A percentile compares a stretch with the other conserved stretches of the same genome.
Conservation (phyloP, 2,113 vertebrate genomes). For the Grantiella picta region DNA sequence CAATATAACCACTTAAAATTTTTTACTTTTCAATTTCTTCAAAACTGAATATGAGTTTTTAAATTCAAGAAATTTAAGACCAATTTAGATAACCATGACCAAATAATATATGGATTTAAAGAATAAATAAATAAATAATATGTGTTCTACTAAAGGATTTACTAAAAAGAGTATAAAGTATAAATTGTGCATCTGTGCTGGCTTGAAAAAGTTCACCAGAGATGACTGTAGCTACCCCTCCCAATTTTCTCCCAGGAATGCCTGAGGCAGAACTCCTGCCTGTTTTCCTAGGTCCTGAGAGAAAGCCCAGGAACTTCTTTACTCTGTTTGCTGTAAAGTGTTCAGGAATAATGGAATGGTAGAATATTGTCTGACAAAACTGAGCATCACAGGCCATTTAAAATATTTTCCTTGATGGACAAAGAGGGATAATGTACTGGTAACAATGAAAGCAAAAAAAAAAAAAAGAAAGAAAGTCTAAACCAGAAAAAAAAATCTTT, state of each 20-base stretch:
- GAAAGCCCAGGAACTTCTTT: not conserved
- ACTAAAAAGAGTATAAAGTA: not conserved
- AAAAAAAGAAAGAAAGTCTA: not conserved
- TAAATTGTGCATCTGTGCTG: conserved; percentile 57
- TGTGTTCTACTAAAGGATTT: not conserved
- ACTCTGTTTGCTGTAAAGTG: not conserved
- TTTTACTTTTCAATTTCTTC: conserved; percentile 3
- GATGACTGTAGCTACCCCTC: not conserved
- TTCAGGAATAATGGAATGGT: not conserved
- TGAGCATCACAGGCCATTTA: not conserved
- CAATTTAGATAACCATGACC: not conserved
- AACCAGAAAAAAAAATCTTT: not conserved
- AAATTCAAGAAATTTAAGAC: conserved; percentile 21
- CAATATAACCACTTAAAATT: not conserved
- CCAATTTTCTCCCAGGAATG: not conserved
- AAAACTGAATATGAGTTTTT: conserved; percentile 25
- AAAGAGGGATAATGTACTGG: not conserved
- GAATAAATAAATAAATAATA: not conserved
- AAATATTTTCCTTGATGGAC: not conserved
- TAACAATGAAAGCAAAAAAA: not conserved
- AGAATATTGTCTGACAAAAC: not conserved
- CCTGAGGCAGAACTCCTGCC: conserved; percentile 22
- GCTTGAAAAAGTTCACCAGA: not conserved
- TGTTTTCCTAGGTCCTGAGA: not conserved
- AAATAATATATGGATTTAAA: not conserved